These are phyloP conservation scores for Eueides isabella DNA, from an alignment of 1,140 invertebrate species.

Conservation along the genomic window DNA sequence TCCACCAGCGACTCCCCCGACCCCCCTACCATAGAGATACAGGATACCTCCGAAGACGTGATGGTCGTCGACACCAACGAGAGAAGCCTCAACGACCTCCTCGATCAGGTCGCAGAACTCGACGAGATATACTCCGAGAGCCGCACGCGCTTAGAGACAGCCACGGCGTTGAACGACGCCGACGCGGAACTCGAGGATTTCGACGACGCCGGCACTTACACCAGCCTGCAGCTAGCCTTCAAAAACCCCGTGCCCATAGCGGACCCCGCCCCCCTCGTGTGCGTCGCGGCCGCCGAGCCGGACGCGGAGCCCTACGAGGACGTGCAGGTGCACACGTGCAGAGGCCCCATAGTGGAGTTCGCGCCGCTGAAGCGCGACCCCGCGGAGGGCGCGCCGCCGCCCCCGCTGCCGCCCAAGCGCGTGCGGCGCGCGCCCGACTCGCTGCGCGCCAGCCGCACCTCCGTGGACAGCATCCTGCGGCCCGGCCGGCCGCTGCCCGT, in stretches of 20 bases:
- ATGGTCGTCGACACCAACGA: slow-evolving; percentile 60
- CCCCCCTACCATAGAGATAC: slow-evolving; percentile 28
- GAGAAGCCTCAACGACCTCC: slow-evolving; percentile 86
- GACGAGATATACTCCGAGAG: slow-evolving; percentile 90
- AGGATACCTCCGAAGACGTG: slow-evolving; percentile 47
- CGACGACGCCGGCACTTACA: slow-evolving; percentile 90
- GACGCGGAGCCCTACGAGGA: slow-evolving; percentile 79
- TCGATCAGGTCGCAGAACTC: slow-evolving; percentile 88
- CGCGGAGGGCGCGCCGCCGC: slow-evolving; percentile 84
- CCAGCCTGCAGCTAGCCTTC: slow-evolving; percentile 92
- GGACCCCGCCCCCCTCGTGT: slow-evolving; percentile 56
- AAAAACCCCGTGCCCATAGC: slow-evolving; percentile 89
- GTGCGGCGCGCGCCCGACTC: slow-evolving; percentile 84
- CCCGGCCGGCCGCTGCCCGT: slow-evolving; percentile 63
- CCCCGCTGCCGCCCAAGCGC: slow-evolving; percentile 89
- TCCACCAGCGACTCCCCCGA: slow-evolving; percentile 32
- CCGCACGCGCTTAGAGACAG: slow-evolving; percentile 80
- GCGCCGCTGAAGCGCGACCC: slow-evolving; percentile 78
- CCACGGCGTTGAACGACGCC: slow-evolving; percentile 52
- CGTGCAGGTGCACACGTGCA: slow-evolving; percentile 82
- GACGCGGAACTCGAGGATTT: slow-evolving; percentile 83
- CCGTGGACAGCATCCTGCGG: slow-evolving; percentile 69
- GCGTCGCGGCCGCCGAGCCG: slow-evolving; percentile 56
- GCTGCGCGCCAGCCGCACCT: slow-evolving; percentile 67
- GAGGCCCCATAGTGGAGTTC: slow-evolving; percentile 80